Conservation (phyloP, 2,888 invertebrate genomes). For the Drosophila limbata region DNA sequence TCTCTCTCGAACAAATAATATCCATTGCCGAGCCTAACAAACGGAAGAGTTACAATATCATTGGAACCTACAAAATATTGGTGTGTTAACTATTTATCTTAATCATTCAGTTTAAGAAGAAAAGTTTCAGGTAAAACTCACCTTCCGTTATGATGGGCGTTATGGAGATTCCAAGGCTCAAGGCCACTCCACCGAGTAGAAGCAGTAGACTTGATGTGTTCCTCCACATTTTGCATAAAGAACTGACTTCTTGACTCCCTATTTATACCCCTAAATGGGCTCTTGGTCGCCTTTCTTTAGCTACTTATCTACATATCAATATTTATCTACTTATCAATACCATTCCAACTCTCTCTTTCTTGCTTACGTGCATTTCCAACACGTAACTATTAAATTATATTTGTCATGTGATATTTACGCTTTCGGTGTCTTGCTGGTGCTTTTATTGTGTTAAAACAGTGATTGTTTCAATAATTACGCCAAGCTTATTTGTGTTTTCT, state of each 20-base stretch:
- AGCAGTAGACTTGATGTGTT: not conserved
- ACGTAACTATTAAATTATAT: too few relatives aligned
- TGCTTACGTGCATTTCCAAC: too few relatives aligned
- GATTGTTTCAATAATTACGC: too few relatives aligned
- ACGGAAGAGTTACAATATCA: slow-evolving; percentile 11
- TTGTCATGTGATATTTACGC: too few relatives aligned
- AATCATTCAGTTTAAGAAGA: not conserved
- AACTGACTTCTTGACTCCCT: not conserved
- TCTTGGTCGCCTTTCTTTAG: not conserved
- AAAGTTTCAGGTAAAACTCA: not conserved
- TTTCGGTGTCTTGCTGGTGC: too few relatives aligned
- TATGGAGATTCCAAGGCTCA: not conserved
- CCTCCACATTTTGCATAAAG: slow-evolving; percentile 7
- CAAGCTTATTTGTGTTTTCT: too few relatives aligned
- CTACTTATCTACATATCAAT: not conserved
- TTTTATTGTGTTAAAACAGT: too few relatives aligned
- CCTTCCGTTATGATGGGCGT: not conserved
- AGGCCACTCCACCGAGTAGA: not conserved
- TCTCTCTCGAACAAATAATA: slow-evolving; percentile 26
- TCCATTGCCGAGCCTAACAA: slow-evolving; percentile 22
- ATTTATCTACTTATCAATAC: too few relatives aligned
- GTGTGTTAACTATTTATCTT: not conserved
- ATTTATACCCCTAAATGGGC: not conserved
- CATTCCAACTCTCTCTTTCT: too few relatives aligned
- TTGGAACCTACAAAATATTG: not conserved